Evolutionary conservation across 2,797 vertebrate genomes (phyloP).

Genomic region (Avahi laniger): DNA sequence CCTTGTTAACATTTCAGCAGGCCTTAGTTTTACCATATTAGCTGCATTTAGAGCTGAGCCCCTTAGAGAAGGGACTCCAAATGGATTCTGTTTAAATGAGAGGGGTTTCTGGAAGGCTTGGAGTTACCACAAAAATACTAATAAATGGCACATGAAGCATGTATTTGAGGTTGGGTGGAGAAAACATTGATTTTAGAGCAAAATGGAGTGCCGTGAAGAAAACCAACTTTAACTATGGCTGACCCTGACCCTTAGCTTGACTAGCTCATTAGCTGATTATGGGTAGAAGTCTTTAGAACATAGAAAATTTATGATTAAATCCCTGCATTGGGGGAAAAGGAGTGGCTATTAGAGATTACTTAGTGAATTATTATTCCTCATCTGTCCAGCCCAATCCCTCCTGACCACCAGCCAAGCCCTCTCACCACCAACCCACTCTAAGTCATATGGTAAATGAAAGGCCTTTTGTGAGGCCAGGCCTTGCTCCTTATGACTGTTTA

Average conservation of each 20-base stretch:
- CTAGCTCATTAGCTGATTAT: neutral
- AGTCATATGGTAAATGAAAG: neutral
- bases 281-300: neutral
- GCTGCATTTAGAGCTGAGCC: neutral
- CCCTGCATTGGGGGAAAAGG: neutral
- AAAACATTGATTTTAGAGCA: neutral
- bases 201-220: neutral
- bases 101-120: neutral
- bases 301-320: neutral
- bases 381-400: neutral
- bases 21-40: slow-evolving; percentile 11
- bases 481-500: neutral
- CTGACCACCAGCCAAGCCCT: neutral
- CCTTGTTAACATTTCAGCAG: slow-evolving; percentile 11
- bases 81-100: neutral
- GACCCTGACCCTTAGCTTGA: neutral
- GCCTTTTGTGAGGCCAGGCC: neutral
- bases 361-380: neutral
- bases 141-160: neutral
- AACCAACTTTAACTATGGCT: neutral
- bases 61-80: neutral
- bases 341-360: neutral
- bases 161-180: neutral
- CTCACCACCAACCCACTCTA: neutral
- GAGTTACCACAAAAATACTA: neutral